phyloP scores from a whole-genome alignment of 1,140 invertebrate genomes.

The Oscheius sp. region DNA sequence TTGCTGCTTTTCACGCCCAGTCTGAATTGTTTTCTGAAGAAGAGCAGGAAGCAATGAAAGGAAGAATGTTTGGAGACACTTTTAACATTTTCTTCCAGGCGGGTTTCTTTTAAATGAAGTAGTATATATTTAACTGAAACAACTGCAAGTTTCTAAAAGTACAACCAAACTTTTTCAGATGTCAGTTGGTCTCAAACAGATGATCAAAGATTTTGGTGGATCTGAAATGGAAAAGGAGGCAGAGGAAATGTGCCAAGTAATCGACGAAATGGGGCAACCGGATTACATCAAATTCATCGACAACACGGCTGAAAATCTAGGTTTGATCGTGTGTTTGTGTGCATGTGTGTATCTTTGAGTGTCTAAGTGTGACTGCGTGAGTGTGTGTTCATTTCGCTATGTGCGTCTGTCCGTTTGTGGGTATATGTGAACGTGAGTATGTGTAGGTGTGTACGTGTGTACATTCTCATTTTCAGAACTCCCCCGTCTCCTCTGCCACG shows the following conservation, averaged over 20 bases:
- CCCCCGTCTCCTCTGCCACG: neutral
- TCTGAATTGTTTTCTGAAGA: neutral
- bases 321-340: neutral
- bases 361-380: too few relatives aligned
- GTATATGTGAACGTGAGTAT: too few relatives aligned
- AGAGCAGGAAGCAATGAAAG: neutral
- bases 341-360: neutral
- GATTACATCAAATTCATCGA: neutral
- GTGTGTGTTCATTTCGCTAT: too few relatives aligned
- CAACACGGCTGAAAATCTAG: neutral
- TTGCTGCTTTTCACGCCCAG: neutral
- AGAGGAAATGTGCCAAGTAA: neutral
- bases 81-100: neutral
- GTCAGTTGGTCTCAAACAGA: neutral
- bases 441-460: too few relatives aligned
- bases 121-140: too few relatives aligned
- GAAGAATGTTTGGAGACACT: neutral
- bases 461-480: neutral
- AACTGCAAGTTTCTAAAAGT: neutral
- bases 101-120: neutral
- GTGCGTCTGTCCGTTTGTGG: too few relatives aligned
- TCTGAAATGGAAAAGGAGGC: neutral
- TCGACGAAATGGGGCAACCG: neutral
- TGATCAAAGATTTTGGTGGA: constrained; percentile 6
- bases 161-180: neutral